Conservation (phyloP, 2,888 invertebrate species). For the Ectobius pallidus region DNA sequence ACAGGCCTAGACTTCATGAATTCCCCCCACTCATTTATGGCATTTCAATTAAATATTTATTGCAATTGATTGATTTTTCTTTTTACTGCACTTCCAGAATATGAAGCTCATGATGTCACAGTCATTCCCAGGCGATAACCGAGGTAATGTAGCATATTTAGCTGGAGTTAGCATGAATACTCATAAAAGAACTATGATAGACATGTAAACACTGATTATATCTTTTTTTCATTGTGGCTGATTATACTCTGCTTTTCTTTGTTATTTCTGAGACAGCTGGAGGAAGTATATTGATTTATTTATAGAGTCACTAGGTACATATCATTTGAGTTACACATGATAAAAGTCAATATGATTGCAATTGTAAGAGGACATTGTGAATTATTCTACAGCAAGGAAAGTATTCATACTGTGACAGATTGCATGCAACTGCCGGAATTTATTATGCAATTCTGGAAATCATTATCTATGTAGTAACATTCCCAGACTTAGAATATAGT, state of each 20-base stretch:
- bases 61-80: not conserved
- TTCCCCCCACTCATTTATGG: too few relatives aligned
- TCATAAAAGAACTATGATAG: not conserved
- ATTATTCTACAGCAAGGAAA: too few relatives aligned
- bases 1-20: too few relatives aligned
- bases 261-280: not conserved
- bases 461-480: too few relatives aligned
- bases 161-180: not conserved
- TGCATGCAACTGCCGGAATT: too few relatives aligned
- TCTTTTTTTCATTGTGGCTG: too few relatives aligned
- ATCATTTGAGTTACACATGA: not conserved
- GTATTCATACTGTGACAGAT: too few relatives aligned
- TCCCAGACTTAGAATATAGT: too few relatives aligned
- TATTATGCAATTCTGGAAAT: too few relatives aligned
- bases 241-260: not conserved
- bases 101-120: constrained; percentile 48
- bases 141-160: constrained; percentile 17
- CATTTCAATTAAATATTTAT: too few relatives aligned
- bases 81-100: constrained; percentile 43
- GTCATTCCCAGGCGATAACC: constrained; percentile 48
- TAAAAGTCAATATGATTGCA: constrained; percentile 1
- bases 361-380: not conserved
- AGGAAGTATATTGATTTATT: constrained; percentile 11
- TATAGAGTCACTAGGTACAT: not conserved
- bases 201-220: not conserved